These are phyloP conservation scores for Chloebia gouldiae DNA, from an alignment of 2,113 vertebrate genomes.

Conservation along the genomic window DNA sequence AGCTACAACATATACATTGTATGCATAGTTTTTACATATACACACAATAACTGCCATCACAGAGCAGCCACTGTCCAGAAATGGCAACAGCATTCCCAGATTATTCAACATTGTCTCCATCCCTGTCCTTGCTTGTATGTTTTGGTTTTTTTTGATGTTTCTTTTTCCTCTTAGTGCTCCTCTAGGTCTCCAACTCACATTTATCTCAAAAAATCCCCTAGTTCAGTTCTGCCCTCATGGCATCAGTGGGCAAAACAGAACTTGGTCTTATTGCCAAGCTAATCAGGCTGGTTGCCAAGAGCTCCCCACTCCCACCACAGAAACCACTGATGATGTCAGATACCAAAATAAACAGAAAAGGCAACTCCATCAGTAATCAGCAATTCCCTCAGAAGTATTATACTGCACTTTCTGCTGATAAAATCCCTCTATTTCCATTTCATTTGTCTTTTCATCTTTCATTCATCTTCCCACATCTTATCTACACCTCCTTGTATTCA, in stretches of 20 bases:
- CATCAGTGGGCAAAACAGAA: not conserved
- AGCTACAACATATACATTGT: not conserved
- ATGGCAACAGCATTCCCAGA: not conserved
- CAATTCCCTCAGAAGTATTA: not conserved
- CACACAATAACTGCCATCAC: not conserved
- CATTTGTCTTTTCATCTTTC: not conserved
- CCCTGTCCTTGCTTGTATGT: not conserved
- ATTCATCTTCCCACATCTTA: not conserved
- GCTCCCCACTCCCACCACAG: not conserved
- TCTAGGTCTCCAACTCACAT: not conserved
- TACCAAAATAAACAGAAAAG: not conserved
- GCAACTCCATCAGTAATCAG: not conserved
- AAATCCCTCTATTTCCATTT: not conserved
- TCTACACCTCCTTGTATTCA: not conserved
- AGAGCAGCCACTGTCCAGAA: slow-evolving; percentile 6
- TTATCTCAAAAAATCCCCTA: not conserved
- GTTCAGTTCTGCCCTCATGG: not conserved
- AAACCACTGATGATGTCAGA: not conserved
- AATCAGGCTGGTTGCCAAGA: not conserved
- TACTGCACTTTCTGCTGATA: not conserved
- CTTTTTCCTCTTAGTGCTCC: not conserved
- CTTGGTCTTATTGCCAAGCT: not conserved
- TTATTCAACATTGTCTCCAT: not conserved
- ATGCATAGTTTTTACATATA: not conserved
- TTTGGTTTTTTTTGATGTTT: not conserved